Evolutionary conservation across 2,888 invertebrate species (phyloP), one percentile per base, ranked within the genome.

Genomic region (Dynastes grantii): DNA sequence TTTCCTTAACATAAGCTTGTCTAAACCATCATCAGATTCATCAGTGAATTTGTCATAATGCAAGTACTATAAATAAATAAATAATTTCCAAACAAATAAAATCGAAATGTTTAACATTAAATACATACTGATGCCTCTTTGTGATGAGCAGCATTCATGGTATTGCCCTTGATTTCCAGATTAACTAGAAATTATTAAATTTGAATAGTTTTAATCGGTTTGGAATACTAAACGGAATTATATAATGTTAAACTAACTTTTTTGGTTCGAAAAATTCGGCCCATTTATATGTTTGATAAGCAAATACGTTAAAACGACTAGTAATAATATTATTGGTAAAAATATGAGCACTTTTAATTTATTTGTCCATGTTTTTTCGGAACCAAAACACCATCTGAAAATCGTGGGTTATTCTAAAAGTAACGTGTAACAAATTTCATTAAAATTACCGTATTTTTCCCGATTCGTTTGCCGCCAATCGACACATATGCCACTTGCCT

Each of bases 361-460:
- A 75, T 86, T 85, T 79, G 87, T 87, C 89, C 90, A 89, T 78
- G 87, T 84, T 81, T 87, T 86, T 81, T 88, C 89, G 51, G 88
- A 88, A 37, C 89, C 90, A 80, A 89, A 87, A 82, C 89, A 90
- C 90, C 90, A 90, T 83, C 89, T 89, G 81, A 75, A 84, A 84
- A 11, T 29, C 9, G 29, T n/a, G 6, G 32, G 9, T 3, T 6
- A 40, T 16, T 45, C 11, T 45, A 2, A 1, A 63, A 11, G 29
- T 63, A 63, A 11, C 29, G 2, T 22, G 16, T 37, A 45, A n/a
- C 4, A 13, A 29, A 40, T 75, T 49, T 45, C 22, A 37, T 16
- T 76, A 82, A 83, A 85, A 85, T 80, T 86, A 90, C 89, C 89
- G 89, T 81, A 90, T 86, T 86, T 90, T 88, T 79, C 90, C 90